Conservation (phyloP, 2,113 vertebrate species). For the Nestor notabilis region DNA sequence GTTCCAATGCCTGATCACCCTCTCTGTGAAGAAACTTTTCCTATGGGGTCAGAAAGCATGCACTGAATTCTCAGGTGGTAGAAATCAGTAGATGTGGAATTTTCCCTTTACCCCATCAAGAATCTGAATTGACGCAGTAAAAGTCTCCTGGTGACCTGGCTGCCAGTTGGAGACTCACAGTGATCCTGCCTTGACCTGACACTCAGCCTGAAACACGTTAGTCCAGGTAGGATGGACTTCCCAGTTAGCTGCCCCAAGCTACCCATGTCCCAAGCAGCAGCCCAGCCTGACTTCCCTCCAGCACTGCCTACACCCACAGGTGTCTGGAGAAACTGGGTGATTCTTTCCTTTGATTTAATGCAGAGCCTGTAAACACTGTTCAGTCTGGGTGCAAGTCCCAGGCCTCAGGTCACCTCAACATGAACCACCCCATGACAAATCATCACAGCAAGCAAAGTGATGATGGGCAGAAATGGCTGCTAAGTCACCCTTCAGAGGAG, state of each 20-base stretch:
- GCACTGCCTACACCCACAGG: neutral
- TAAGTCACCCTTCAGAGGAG: neutral
- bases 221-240: neutral
- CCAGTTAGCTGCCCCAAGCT: neutral
- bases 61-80: neutral
- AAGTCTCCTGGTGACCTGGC: neutral
- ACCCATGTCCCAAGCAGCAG: neutral
- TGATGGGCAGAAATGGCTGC: neutral
- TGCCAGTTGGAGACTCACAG: neutral
- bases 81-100: fast-evolving
- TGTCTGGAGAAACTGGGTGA: neutral
- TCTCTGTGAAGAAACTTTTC: neutral
- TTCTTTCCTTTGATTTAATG: neutral
- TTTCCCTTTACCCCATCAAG: neutral
- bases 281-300: neutral
- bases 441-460: neutral
- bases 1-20: neutral
- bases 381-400: neutral
- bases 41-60: neutral
- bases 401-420: neutral
- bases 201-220: fast-evolving
- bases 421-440: neutral
- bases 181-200: neutral
- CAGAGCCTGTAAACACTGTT: neutral
- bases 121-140: neutral